Base-by-base conservation (phyloP, 1,140 invertebrate species). In the Thalassaphorura encarpata region DNA sequence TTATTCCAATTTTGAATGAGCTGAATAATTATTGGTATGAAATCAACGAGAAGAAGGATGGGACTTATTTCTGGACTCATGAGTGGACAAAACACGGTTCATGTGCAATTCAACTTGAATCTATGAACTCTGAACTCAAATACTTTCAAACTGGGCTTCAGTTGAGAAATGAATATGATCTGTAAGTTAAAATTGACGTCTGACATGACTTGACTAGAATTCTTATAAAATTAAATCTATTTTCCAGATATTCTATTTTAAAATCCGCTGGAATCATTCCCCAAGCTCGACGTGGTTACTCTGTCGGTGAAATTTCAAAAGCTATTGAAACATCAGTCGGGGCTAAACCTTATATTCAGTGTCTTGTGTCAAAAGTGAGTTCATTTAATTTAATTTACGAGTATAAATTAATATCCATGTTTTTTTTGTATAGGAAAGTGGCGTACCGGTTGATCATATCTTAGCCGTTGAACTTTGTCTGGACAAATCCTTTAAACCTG, bases 31-130 rank as follows among this genome's bases (percentile, higher is more conserved):
- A 50, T 39, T 65, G 63, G 63, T 65, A 65, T 42, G 63, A 65
- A 36, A 62, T 65, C 21, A 54, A 53, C 31, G 51, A 24, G 13
- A 56, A 31, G 2, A 62, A 60, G 29, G 31, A 62, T 27, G 40
- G 29, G n/a, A 55, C 26, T 21, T 19, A 48, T 5, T 65, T 65
- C 45, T 65, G 63, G 63, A 27, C 19, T n/a, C 63, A 65, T 46
- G 63, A 65, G 56, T 65, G 63, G 63, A 27, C 28, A 4, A 62
- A 62, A 46, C 60, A 64, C 48, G 63, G 63, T 2, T 60, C 56
- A 15, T 62, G 63, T 60, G 63, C 63, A 31, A 54, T 45, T 27
- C 23, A 59, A 40, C 33, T 60, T 2, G 3, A 55, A 26, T n/a
- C 36, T 11, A 60, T 65, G 51, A 40, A 26, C 0, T 43, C 50